Conservation (phyloP, 2,888 invertebrate genomes). For the Boloria euphrosyne region DNA sequence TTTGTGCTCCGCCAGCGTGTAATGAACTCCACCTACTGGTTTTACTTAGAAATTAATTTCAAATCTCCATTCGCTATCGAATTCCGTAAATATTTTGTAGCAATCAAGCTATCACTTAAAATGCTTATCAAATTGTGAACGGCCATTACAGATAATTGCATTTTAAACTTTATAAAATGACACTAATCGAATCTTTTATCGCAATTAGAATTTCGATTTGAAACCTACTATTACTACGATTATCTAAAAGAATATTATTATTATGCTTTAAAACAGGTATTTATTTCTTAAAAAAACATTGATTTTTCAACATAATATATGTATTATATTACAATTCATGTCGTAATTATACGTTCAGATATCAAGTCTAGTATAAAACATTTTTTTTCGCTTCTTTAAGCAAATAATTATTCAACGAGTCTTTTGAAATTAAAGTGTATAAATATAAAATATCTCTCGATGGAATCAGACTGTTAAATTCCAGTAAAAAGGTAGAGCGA, state of each 20-base stretch:
- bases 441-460: conserved; percentile 12
- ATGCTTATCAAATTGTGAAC: conserved; percentile 48
- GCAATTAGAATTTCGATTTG: conserved; percentile 14
- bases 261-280: conserved; percentile 1
- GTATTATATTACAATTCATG: neutral
- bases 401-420: conserved; percentile 20
- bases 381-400: conserved; percentile 18
- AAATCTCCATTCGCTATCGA: conserved; percentile 39
- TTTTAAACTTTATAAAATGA: conserved; percentile 62
- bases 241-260: neutral
- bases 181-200: conserved; percentile 55
- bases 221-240: conserved; percentile 16
- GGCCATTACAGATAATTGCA: conserved; percentile 61
- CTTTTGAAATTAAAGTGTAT: conserved; percentile 18
- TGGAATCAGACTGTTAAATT: conserved; percentile 15
- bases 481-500: conserved; percentile 6
- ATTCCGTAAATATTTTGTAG: conserved; percentile 71
- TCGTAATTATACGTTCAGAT: conserved; percentile 2
- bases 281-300: neutral
- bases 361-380: conserved; percentile 8
- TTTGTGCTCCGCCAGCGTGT: conserved; percentile 28
- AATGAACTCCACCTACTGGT: conserved; percentile 23
- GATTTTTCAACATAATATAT: neutral
- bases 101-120: conserved; percentile 69
- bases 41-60: conserved; percentile 28